Percentiles rank a stretch among this genome's conserved stretches.
phyloP scores from a whole-genome alignment of 2,888 invertebrate genomes.

The Perizoma affinitatum region DNA sequence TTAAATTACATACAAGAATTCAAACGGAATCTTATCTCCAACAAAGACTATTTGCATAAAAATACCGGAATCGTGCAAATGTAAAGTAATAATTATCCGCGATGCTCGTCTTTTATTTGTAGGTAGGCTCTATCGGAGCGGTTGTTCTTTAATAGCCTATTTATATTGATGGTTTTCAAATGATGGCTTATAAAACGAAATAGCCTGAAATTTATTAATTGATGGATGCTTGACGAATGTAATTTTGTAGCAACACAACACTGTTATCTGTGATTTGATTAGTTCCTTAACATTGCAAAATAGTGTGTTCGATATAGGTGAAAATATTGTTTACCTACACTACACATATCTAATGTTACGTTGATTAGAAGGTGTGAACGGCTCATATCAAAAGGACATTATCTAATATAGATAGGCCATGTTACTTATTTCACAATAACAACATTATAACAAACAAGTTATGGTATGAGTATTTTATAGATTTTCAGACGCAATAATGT shows the following conservation, averaged over 20 bases:
- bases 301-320: too few relatives aligned
- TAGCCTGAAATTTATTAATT: too few relatives aligned
- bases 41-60: conserved; percentile 19
- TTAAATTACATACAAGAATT: conserved; percentile 29
- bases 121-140: neutral
- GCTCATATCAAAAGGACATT: conserved; percentile 52
- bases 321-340: neutral
- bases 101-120: neutral
- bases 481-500: neutral
- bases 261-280: too few relatives aligned
- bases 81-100: neutral
- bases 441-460: conserved; percentile 20
- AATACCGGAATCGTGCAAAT: conserved; percentile 6
- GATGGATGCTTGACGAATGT: too few relatives aligned
- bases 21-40: conserved; percentile 11
- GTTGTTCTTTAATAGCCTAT: too few relatives aligned
- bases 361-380: conserved; percentile 52
- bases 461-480: neutral
- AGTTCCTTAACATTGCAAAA: too few relatives aligned
- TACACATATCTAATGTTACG: conserved; percentile 4
- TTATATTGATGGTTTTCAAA: too few relatives aligned
- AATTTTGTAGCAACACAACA: too few relatives aligned
- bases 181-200: too few relatives aligned
- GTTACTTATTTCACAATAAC: conserved; percentile 51
- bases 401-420: conserved; percentile 54